Evolutionary conservation across 1,140 invertebrate genomes (phyloP).

Genomic region (Lamellibrachia luymesi): DNA sequence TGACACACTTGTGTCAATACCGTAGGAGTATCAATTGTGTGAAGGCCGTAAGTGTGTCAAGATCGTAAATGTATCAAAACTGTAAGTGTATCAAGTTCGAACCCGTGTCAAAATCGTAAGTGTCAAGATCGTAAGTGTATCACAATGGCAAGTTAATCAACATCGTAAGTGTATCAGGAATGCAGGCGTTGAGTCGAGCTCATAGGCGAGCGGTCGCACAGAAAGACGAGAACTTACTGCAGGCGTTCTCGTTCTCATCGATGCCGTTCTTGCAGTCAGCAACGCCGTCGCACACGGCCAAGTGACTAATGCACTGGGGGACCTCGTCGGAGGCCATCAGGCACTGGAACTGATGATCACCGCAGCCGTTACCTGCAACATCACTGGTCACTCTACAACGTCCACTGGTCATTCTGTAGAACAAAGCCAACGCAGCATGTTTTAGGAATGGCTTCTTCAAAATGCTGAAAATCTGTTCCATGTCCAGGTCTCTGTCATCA

Average conservation of each 20-base stretch:
- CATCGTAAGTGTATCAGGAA: background rate
- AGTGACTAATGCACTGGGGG: background rate
- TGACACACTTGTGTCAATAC: too few species aligned
- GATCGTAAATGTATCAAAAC: too few species aligned
- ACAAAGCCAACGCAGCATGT: too few species aligned
- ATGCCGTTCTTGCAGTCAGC: background rate
- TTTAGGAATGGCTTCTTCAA: too few species aligned
- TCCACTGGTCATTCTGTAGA: background rate
- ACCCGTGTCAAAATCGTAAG: background rate
- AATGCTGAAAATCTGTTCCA: too few species aligned
- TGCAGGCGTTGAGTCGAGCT: background rate
- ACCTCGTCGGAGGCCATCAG: background rate
- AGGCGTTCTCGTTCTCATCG: background rate
- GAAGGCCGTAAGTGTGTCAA: too few species aligned
- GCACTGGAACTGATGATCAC: background rate
- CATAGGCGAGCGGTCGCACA: background rate
- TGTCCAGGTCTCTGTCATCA: too few species aligned
- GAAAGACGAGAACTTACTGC: background rate
- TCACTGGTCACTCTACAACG: background rate
- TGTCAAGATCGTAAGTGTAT: background rate
- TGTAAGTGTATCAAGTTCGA: too few species aligned
- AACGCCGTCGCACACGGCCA: background rate
- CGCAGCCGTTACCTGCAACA: background rate
- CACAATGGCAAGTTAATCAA: background rate
- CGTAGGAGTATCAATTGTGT: too few species aligned